phyloP scores from a whole-genome alignment of 2,113 vertebrate genomes.

The Etia nguti region DNA sequence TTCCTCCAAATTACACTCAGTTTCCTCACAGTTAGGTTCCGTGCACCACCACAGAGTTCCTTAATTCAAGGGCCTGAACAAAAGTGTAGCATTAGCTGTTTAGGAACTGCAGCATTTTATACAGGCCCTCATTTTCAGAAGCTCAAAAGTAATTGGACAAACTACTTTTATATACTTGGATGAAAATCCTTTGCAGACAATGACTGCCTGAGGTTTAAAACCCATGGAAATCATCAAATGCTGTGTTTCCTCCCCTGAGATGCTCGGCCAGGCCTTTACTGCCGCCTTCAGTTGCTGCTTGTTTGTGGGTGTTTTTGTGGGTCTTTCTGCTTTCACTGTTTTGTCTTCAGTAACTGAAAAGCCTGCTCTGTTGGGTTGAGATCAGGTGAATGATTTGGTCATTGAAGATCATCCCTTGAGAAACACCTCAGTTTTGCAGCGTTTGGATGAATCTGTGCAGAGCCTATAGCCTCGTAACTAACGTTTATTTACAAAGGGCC shows the following conservation, averaged over 20 bases:
- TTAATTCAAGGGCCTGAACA: neutral
- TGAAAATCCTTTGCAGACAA: neutral
- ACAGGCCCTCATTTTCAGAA: neutral
- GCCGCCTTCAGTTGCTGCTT: neutral
- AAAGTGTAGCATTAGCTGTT: neutral
- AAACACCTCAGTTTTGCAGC: neutral
- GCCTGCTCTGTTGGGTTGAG: neutral
- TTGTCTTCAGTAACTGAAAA: neutral
- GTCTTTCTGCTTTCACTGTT: neutral
- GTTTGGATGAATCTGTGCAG: neutral
- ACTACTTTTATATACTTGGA: neutral
- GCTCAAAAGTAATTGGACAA: neutral
- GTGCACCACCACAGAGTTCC: neutral
- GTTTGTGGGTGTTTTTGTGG: neutral
- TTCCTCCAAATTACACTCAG: neutral
- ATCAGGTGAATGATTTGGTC: neutral
- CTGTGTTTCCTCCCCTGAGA: neutral
- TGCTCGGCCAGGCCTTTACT: neutral
- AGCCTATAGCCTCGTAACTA: neutral
- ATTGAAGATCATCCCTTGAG: neutral
- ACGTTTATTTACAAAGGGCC: neutral
- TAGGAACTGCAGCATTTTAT: neutral
- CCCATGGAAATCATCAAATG: neutral
- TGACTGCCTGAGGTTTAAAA: neutral
- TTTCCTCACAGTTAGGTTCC: slow-evolving; percentile 1